phyloP scores from a whole-genome alignment of 2,113 vertebrate genomes.

The Rhabdomys dilectus region DNA sequence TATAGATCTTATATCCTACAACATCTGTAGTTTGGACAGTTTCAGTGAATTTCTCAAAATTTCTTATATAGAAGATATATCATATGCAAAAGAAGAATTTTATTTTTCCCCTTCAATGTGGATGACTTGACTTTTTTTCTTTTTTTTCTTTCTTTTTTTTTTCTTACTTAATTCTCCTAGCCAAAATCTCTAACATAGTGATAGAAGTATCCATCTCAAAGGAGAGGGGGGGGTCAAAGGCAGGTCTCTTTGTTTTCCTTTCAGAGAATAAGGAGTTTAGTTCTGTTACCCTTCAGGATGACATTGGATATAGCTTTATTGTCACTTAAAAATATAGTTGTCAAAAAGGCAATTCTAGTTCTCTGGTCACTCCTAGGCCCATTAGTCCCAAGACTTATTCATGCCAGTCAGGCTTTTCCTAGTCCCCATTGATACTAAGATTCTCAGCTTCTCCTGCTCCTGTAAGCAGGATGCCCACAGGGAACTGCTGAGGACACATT shows the following conservation, averaged over 20 bases:
- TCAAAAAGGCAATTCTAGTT: neutral
- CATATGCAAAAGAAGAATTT: neutral
- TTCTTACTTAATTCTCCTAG: neutral
- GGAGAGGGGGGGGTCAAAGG: neutral
- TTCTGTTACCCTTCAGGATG: neutral
- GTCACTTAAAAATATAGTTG: slow-evolving; percentile 13
- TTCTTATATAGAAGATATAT: neutral
- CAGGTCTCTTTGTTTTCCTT: neutral
- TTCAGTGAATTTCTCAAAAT: neutral
- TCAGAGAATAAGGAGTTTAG: neutral
- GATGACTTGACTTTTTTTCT: neutral
- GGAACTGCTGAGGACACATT: neutral
- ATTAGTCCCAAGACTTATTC: neutral
- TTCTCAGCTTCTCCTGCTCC: neutral
- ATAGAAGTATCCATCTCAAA: neutral
- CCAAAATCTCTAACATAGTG: neutral
- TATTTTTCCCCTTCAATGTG: neutral
- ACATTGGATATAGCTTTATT: neutral
- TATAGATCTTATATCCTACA: neutral
- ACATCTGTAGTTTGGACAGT: neutral
- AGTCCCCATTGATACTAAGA: neutral
- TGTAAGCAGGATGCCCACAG: neutral
- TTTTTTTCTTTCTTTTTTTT: neutral
- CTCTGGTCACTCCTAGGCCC: neutral
- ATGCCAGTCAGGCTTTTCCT: neutral